phyloP scores from a whole-genome alignment of 2,888 invertebrate species.

The Dasysyrphus tricinctus region DNA sequence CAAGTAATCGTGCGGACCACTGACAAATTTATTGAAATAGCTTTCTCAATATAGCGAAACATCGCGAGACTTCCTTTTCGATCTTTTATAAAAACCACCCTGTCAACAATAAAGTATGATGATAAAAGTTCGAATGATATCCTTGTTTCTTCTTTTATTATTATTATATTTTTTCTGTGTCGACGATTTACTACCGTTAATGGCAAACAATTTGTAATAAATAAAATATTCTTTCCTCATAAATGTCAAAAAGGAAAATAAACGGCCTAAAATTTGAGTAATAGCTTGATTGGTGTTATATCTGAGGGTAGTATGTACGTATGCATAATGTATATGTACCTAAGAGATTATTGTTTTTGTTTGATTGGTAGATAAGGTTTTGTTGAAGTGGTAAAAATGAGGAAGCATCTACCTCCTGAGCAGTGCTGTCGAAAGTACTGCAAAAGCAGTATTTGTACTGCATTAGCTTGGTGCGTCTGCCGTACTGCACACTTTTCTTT shows the following conservation, averaged over 20 bases:
- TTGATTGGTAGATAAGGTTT: background rate
- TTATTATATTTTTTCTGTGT: slow-evolving; percentile 33
- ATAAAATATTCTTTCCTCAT: slow-evolving; percentile 76
- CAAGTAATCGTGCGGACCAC: slow-evolving; percentile 69
- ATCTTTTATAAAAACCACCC: slow-evolving; percentile 58
- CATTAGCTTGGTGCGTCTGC: too few relatives aligned
- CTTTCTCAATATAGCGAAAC: slow-evolving; percentile 67
- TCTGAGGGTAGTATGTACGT: slow-evolving; percentile 9
- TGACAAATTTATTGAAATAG: slow-evolving; percentile 75
- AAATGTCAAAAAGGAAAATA: slow-evolving; percentile 71
- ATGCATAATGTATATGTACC: too few relatives aligned
- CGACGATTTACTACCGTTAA: slow-evolving; percentile 72
- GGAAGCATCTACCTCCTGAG: too few relatives aligned
- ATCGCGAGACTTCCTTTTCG: slow-evolving; percentile 14
- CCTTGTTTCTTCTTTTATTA: slow-evolving; percentile 29
- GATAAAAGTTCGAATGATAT: slow-evolving; percentile 74
- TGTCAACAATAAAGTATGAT: slow-evolving; percentile 72
- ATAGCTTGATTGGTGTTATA: slow-evolving; percentile 62
- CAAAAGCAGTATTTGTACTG: too few relatives aligned
- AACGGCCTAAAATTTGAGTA: slow-evolving; percentile 66
- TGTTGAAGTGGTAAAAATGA: background rate
- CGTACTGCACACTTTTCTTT: too few relatives aligned
- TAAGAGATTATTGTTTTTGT: slow-evolving; percentile 11
- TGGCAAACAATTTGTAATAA: slow-evolving; percentile 76
- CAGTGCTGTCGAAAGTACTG: too few relatives aligned